phyloP scores from a whole-genome alignment of 2,113 vertebrate genomes.

The Hydrolagus affinis region DNA sequence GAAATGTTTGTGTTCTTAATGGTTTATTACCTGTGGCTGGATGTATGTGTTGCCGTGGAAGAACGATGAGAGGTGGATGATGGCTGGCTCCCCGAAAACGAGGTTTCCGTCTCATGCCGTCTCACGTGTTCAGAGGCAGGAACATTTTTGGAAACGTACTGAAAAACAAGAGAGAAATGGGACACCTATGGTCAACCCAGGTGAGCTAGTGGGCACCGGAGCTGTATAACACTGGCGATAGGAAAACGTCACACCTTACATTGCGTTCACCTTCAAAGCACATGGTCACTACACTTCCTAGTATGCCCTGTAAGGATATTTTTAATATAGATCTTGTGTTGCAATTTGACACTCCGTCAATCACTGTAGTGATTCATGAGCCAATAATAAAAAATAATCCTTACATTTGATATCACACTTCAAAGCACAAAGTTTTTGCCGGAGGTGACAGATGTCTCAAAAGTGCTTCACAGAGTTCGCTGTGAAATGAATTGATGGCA shows the following conservation, averaged over 20 bases:
- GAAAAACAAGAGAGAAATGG: slow-evolving; percentile 36
- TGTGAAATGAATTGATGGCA: too few relatives aligned
- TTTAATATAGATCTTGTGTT: not conserved
- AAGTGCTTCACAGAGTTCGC: too few relatives aligned
- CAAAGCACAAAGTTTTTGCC: too few relatives aligned
- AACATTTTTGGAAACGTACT: slow-evolving; percentile 94
- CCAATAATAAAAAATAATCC: not conserved
- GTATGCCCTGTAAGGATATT: not conserved
- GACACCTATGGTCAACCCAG: not conserved
- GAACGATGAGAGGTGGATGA: slow-evolving; percentile 92
- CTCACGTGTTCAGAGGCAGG: slow-evolving; percentile 85
- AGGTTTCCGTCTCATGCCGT: slow-evolving; percentile 76
- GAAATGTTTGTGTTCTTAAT: too few relatives aligned
- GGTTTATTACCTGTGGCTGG: slow-evolving; percentile 74
- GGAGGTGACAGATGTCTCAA: too few relatives aligned
- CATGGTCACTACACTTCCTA: too few relatives aligned
- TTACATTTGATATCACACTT: too few relatives aligned
- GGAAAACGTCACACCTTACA: not conserved
- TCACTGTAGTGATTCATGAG: too few relatives aligned
- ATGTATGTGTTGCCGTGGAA: slow-evolving; percentile 83
- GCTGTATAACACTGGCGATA: not conserved
- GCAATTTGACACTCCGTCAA: too few relatives aligned
- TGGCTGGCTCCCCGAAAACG: slow-evolving; percentile 84
- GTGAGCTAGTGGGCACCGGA: slow-evolving; percentile 17
- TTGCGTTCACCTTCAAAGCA: not conserved